phyloP scores from a whole-genome alignment of 2,113 vertebrate species.

The Chloropsis hardwickii region DNA sequence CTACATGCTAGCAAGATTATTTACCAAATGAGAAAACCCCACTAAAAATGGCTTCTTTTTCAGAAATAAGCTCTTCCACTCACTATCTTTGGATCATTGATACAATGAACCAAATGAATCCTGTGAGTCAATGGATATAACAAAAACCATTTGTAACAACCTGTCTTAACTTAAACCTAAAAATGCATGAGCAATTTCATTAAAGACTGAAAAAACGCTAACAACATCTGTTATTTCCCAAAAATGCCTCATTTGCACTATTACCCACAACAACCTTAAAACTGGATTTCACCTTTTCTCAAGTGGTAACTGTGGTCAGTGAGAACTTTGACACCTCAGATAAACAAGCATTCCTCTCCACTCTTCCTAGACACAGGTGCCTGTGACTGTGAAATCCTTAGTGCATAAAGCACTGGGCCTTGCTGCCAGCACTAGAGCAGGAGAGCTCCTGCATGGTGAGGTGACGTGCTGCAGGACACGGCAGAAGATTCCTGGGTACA shows the following conservation, averaged over 20 bases:
- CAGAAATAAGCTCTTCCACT: not conserved
- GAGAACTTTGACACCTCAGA: not conserved
- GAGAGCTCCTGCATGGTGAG: accelerated
- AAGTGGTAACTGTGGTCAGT: not conserved
- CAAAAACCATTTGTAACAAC: not conserved
- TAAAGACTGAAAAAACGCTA: not conserved
- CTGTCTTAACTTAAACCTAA: not conserved
- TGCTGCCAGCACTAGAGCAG: not conserved
- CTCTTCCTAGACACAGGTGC: not conserved
- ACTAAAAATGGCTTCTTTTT: not conserved
- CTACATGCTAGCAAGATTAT: not conserved
- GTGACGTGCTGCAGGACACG: accelerated
- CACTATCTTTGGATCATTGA: not conserved
- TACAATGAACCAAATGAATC: not conserved
- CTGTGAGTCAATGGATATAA: not conserved
- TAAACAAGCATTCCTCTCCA: not conserved
- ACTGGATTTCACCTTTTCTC: not conserved
- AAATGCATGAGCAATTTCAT: not conserved
- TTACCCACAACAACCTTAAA: not conserved
- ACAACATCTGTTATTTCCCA: not conserved
- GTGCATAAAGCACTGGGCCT: accelerated
- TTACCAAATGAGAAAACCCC: not conserved
- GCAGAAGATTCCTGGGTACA: not conserved
- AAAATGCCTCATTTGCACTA: not conserved
- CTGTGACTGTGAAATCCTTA: not conserved